These are phyloP conservation scores for Drosophila equinoxialis DNA, from an alignment of 1,140 invertebrate species.

Conservation along the genomic window DNA sequence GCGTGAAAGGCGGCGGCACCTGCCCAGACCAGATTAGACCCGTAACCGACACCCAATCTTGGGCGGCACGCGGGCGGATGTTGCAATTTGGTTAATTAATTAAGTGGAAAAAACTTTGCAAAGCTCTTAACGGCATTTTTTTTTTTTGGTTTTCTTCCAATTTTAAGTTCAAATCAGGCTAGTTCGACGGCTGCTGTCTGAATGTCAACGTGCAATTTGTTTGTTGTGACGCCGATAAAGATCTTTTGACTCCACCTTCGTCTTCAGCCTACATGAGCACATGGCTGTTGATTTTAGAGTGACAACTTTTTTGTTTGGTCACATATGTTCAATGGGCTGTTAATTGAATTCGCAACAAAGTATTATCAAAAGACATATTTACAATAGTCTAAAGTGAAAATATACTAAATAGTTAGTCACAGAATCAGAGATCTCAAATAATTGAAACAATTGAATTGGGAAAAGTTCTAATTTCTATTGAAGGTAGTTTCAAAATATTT, in stretches of 20 bases:
- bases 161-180: constrained; percentile 19
- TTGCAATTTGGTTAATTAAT: constrained; percentile 78
- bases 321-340: too few species aligned
- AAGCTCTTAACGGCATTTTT: constrained; percentile 47
- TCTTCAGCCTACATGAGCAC: not conserved
- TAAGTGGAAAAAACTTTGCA: constrained; percentile 68
- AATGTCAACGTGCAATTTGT: constrained; percentile 80
- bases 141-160: constrained; percentile 17
- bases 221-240: constrained; percentile 50
- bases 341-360: too few species aligned
- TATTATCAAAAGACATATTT: too few species aligned
- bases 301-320: too few species aligned
- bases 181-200: constrained; percentile 51
- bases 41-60: constrained; percentile 35
- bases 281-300: not conserved
- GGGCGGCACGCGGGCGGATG: constrained; percentile 62
- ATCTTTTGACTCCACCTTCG: constrained; percentile 7
- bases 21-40: constrained; percentile 47
- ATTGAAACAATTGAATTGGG: too few species aligned
- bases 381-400: too few species aligned
- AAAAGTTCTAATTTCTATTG: too few species aligned
- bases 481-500: too few species aligned
- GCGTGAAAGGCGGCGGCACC: constrained; percentile 56
- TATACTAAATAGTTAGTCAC: too few species aligned
- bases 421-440: too few species aligned